Base-by-base conservation (phyloP, 2,888 invertebrate species). In the Rotaria sp. region DNA sequence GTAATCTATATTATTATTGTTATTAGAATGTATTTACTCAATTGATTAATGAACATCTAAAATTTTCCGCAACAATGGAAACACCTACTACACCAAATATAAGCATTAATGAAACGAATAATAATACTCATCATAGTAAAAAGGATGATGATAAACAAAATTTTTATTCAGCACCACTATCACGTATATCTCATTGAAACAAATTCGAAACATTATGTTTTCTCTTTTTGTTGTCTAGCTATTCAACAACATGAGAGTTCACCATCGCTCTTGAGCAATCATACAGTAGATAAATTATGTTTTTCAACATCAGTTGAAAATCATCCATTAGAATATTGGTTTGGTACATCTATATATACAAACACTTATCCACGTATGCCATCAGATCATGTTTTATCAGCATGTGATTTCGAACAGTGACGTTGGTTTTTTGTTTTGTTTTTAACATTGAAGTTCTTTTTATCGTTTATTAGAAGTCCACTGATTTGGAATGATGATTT, bases 321-420 rank as follows among this genome's bases (percentile, higher is more conserved):
- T 52, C 52, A 3, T n/a, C 30, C 67, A 67, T 67, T 67, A 21
- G 67, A 67, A 67, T 18, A 67, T 67, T 67, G 67, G 67, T 67
- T 67, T 67, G 67, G 67, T 15, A 67, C 35, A 18, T 35, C 67
- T 67, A 67, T 67, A 67, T 35, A 67, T n/a, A 35, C 3, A 35
- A 67, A 35, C 21, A 30, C 35, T 67, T 38, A 67, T 67, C 67
- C 67, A 67, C 35, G 67, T 35, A 35, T 67, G 35, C 67, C 67
- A 35, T 35, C 35, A 5, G 35, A 35, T 15, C 35, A 35, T 67
- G 35, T 67, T 67, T 35, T 67, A 18, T 67, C 67, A 21, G 35
- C 67, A 30, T 67, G 67, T 38, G 67, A 67, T 35, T 35, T 67
- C 21, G 67, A 67, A 67, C 67, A 67, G 67, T 67, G 67, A 67